These are phyloP conservation scores for Psilopogon haemacephalus DNA, from an alignment of 2,113 vertebrate species.

Conservation along the genomic window DNA sequence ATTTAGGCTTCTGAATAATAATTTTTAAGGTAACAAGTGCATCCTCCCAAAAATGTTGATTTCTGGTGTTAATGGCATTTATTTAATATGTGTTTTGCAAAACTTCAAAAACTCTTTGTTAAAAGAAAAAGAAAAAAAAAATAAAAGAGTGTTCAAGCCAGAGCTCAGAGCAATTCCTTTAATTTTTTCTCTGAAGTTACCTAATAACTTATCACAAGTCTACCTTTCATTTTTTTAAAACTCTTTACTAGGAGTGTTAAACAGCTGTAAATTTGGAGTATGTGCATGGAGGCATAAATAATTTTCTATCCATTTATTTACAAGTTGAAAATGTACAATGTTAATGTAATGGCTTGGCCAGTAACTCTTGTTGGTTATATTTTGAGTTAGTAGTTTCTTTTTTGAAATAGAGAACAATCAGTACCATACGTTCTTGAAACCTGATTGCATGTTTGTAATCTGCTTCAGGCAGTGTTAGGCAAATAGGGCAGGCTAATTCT, in stretches of 20 bases:
- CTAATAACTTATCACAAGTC: not conserved
- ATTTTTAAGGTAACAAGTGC: not conserved
- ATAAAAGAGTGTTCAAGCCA: not conserved
- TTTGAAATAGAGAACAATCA: not conserved
- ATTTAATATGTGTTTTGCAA: not conserved
- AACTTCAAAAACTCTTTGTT: not conserved
- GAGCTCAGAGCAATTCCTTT: not conserved
- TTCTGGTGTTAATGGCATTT: not conserved
- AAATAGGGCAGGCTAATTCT: not conserved
- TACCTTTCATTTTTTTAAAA: not conserved
- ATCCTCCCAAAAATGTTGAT: not conserved
- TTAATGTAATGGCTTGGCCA: not conserved
- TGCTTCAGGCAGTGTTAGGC: not conserved
- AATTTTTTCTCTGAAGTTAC: not conserved
- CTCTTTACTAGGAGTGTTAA: not conserved
- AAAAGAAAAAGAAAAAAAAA: not conserved
- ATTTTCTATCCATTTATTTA: not conserved
- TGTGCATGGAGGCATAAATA: not conserved
- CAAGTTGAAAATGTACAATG: not conserved
- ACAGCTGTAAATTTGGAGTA: not conserved
- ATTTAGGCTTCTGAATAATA: not conserved
- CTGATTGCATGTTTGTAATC: not conserved
- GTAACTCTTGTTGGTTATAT: not conserved
- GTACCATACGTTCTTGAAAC: not conserved
- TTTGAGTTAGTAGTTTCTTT: not conserved